Percentiles rank a stretch among this genome's conserved stretches.
phyloP scores from a whole-genome alignment of 2,888 invertebrate genomes.

The Catocala fraxini region DNA sequence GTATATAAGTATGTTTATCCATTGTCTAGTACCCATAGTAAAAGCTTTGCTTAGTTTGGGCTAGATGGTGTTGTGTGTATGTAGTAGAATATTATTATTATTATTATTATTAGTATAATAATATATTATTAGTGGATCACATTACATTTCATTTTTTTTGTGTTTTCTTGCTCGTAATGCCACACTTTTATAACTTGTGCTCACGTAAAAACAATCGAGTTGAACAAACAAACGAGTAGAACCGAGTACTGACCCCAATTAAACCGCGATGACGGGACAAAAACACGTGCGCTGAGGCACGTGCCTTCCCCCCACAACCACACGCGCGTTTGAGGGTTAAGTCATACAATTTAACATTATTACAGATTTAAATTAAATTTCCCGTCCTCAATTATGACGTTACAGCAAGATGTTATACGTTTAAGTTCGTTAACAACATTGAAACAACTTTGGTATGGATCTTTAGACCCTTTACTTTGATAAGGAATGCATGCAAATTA shows the following conservation, averaged over 20 bases:
- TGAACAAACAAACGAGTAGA: conserved; percentile 56
- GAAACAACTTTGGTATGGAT: neutral
- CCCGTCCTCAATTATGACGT: conserved; percentile 10
- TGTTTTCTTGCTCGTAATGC: too few species aligned
- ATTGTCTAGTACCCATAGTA: too few species aligned
- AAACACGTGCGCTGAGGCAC: conserved; percentile 39
- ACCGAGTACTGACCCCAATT: conserved; percentile 63
- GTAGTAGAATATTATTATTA: too few species aligned
- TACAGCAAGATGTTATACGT: neutral
- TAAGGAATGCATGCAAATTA: neutral
- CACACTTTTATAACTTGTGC: conserved; percentile 19
- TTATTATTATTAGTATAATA: too few species aligned
- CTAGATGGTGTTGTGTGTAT: too few species aligned
- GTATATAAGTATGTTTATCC: too few species aligned
- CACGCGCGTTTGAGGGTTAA: conserved; percentile 34
- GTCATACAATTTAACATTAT: conserved; percentile 36
- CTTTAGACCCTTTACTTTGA: neutral
- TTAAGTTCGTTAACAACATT: neutral
- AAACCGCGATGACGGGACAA: conserved; percentile 57
- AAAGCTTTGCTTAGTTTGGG: too few species aligned
- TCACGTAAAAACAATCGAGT: conserved; percentile 45
- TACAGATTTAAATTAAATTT: conserved; percentile 33
- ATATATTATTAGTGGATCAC: too few species aligned
- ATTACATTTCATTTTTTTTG: too few species aligned
- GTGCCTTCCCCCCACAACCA: conserved; percentile 13